A percentile compares a stretch with the other conserved stretches of the same genome.
Conservation (phyloP, 1,140 invertebrate species). For the Vanessa atalanta region DNA sequence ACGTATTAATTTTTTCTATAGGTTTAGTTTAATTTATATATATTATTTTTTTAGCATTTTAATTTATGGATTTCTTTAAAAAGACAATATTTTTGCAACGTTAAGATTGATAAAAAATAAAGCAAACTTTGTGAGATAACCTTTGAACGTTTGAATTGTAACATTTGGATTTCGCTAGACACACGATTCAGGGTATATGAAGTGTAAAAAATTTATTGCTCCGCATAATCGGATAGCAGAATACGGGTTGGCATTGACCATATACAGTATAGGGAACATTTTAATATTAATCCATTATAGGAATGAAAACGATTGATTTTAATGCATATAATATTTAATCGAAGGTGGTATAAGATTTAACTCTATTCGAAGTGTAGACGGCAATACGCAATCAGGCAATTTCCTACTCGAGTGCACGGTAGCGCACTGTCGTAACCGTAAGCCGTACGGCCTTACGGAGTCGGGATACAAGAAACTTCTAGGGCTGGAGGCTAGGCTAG, state of each 20-base stretch:
- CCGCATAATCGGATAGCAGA: constrained; percentile 1
- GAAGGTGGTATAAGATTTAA: neutral
- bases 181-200: constrained; percentile 4
- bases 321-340: neutral
- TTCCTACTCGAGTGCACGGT: constrained; percentile 4
- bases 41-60: no score
- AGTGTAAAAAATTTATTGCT: constrained; percentile 17
- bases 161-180: neutral
- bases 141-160: neutral
- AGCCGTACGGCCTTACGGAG: neutral
- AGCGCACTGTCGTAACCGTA: neutral
- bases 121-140: neutral
- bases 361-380: neutral
- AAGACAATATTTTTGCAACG: no score
- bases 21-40: no score
- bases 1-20: no score
- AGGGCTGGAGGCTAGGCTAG: neutral
- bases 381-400: neutral
- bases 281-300: neutral
- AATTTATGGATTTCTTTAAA: no score
- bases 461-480: neutral
- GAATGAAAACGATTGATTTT: neutral
- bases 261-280: neutral
- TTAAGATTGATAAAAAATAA: no score
- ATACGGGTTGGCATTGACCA: neutral